Base-by-base conservation (phyloP, 2,113 vertebrate genomes). In the Trachemys scripta region DNA sequence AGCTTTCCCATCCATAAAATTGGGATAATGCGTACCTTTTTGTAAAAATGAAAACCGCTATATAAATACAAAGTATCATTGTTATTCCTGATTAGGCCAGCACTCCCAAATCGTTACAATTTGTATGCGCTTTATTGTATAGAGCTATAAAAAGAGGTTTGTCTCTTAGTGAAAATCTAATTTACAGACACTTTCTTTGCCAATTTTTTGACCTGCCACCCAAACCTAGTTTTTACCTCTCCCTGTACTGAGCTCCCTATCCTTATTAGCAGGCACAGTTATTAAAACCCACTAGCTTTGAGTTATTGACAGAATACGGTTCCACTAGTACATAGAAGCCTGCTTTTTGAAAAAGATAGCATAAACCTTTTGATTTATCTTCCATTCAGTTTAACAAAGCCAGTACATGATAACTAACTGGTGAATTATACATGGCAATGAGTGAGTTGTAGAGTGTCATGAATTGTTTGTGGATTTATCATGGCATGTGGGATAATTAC, bases 231-330 rank as follows among this genome's bases (percentile, higher is more conserved):
- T 62, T 62, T 13, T 13, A 35, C 13, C 27, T 31, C 29, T 62
- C 12, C 29, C 35, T 1, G 0, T 53, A 8, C 0, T 2, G 14
- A 92, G 38, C 20, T 76, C 4, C 1, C 5, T 82, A 47, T 22
- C 91, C 31, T 65, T 57, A 8, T 14, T 88, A 19, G 42, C 80
- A 29, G 57, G 29, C 8, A 35, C 1, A 2, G 35, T 76, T 45
- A 76, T 25, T 76, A 76, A 42, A 76, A 45, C 38, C 22, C 72
- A 76, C 24, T 11, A 42, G 11, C 24, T 75, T 75, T 76, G 38
- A 76, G 38, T 25, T 76, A 25, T 76, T 45, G 38, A 45, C 22
- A 76, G 72, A 69, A 25, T 76, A 22, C 5, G 22, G 24, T 45
- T 45, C 24, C 38, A 25, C 11, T 62, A 20, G 17, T 47, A 80